phyloP scores from a whole-genome alignment of 2,113 vertebrate species.

The Tetrao urogallus region DNA sequence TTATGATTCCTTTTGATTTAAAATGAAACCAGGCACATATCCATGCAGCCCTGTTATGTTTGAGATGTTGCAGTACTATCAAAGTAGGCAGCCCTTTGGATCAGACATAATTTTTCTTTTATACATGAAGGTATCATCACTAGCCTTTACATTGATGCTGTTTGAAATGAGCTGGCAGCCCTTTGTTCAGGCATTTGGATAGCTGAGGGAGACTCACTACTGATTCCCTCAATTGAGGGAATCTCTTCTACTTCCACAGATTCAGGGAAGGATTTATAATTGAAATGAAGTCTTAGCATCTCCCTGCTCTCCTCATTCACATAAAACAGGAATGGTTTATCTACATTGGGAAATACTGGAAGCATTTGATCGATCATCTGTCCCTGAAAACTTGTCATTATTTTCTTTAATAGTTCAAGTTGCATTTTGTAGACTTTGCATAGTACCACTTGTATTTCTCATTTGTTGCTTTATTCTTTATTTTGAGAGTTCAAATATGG shows the following conservation, averaged over 20 bases:
- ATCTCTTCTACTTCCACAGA: background rate
- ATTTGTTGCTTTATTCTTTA: background rate
- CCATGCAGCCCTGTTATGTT: background rate
- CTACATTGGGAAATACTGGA: background rate
- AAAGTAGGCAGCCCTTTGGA: background rate
- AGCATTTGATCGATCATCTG: background rate
- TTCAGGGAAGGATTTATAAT: background rate
- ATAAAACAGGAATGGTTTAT: background rate
- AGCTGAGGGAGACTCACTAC: background rate
- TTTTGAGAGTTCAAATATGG: background rate
- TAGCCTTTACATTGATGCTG: background rate
- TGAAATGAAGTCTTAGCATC: background rate
- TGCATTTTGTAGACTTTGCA: background rate
- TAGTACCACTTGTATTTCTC: background rate
- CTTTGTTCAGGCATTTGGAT: background rate
- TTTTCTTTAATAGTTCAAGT: background rate
- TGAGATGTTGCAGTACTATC: background rate
- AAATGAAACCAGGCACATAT: background rate
- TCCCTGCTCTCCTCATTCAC: background rate
- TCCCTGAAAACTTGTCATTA: background rate
- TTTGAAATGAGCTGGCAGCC: background rate
- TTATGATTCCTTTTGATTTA: background rate
- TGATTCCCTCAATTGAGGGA: background rate
- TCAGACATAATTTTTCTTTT: background rate
- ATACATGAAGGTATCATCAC: rapidly evolving